phyloP scores from a whole-genome alignment of 2,888 invertebrate genomes.

The Eupeodes latifasciatus region DNA sequence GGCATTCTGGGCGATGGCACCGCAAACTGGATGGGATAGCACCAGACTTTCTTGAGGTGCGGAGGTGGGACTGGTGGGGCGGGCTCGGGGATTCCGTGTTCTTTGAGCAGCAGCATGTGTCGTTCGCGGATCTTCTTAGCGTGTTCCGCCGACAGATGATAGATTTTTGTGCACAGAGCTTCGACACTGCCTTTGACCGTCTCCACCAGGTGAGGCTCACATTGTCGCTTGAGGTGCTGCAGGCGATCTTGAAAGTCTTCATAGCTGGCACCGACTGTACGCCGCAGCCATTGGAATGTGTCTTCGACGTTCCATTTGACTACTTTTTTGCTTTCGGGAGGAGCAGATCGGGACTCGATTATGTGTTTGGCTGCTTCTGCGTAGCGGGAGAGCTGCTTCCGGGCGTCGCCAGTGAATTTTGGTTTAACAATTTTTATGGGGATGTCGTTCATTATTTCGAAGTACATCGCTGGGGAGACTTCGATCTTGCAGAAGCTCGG shows the following conservation, averaged over 20 bases:
- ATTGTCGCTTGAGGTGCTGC: constrained; percentile 96
- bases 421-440: constrained; percentile 98
- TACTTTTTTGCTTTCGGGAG: constrained; percentile 96
- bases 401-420: constrained; percentile 96
- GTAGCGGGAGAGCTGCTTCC: constrained; percentile 96
- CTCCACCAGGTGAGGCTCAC: constrained; percentile 97
- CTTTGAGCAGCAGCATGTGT: constrained; percentile 93
- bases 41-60: constrained; percentile 95
- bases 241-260: constrained; percentile 93
- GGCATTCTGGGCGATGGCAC: constrained; percentile 94
- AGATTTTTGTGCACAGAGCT: constrained; percentile 97
- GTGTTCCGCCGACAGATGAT: constrained; percentile 95
- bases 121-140: constrained; percentile 95
- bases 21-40: constrained; percentile 96
- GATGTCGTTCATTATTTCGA: constrained; percentile 99
- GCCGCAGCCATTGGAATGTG: constrained; percentile 97
- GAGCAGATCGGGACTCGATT: constrained; percentile 96
- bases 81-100: constrained; percentile 91
- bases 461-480: constrained; percentile 97
- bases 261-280: constrained; percentile 96
- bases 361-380: constrained; percentile 98
- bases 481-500: constrained; percentile 97
- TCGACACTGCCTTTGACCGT: constrained; percentile 97
- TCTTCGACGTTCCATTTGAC: constrained; percentile 99
- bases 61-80: constrained; percentile 88